A percentile compares a stretch with the other conserved stretches of the same genome.
These are phyloP conservation scores for Paraplagusia blochii DNA, from an alignment of 2,113 vertebrate species.

Conservation along the genomic window DNA sequence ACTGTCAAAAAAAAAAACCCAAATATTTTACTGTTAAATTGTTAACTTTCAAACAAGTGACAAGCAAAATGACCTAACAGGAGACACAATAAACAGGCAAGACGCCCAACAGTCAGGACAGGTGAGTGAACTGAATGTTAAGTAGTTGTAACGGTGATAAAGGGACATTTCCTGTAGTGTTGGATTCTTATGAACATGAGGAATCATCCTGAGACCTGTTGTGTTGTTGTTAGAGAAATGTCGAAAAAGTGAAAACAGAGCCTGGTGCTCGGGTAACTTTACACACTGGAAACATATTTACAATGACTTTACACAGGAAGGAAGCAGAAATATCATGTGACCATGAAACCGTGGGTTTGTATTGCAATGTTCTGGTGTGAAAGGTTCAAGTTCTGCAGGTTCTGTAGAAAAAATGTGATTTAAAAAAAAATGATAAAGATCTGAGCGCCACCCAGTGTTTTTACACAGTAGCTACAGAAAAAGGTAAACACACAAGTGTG, in stretches of 20 bases:
- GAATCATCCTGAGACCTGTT: constrained; percentile 20
- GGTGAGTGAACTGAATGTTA: not conserved
- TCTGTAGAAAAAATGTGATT: constrained; percentile 3
- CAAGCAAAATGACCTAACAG: no score
- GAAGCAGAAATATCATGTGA: not conserved
- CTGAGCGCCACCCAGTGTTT: constrained; percentile 38
- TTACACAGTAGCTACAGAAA: not conserved
- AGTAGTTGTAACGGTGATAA: constrained; percentile 31
- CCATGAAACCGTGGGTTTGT: not conserved
- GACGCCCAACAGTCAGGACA: no score
- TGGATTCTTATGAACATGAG: constrained; percentile 10
- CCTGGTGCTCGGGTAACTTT: constrained; percentile 12
- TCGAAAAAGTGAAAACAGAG: constrained; percentile 9
- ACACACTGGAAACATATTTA: constrained; percentile 4
- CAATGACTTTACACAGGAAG: not conserved
- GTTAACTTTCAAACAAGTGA: no score
- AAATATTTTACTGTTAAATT: no score
- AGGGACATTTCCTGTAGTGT: constrained; percentile 14
- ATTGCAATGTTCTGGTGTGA: constrained; percentile 8
- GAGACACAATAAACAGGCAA: no score
- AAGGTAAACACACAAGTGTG: not conserved
- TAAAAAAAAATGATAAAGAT: constrained; percentile 4
- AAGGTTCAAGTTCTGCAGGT: constrained; percentile 23
- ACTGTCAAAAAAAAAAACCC: no score
- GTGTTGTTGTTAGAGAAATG: constrained; percentile 10